Evolutionary conservation across 2,797 vertebrate species (phyloP).

Genomic region (Selene dorsalis): DNA sequence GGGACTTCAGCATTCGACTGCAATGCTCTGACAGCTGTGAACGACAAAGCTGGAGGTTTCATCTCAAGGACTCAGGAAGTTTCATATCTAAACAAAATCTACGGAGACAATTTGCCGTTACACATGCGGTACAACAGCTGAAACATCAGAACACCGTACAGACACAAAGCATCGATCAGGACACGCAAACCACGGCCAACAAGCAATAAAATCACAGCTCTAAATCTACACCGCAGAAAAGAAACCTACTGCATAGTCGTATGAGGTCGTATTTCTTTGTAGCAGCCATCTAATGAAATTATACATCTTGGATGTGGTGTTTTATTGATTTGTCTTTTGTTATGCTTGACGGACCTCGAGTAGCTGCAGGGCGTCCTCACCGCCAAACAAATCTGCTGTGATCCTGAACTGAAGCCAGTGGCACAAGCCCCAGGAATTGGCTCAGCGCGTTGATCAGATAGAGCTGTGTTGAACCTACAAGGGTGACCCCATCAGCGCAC

Average conservation of each 20-base stretch:
- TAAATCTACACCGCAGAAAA: slow-evolving; percentile 44
- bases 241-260: slow-evolving; percentile 61
- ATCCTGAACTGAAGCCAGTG: slow-evolving; percentile 48
- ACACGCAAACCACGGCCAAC: slow-evolving; percentile 54
- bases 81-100: slow-evolving; percentile 7
- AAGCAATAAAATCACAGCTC: slow-evolving; percentile 54
- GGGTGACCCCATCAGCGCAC: slow-evolving; percentile 40
- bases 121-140: slow-evolving; percentile 28
- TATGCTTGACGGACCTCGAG: slow-evolving; percentile 59
- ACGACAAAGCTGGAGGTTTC: slow-evolving; percentile 14
- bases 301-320: slow-evolving; percentile 65
- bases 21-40: background rate
- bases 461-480: slow-evolving; percentile 33
- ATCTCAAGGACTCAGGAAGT: slow-evolving; percentile 9
- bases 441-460: slow-evolving; percentile 51
- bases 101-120: background rate
- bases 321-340: slow-evolving; percentile 73
- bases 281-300: slow-evolving; percentile 70
- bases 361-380: slow-evolving; percentile 54
- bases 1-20: slow-evolving; percentile 8
- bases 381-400: slow-evolving; percentile 53
- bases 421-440: slow-evolving; percentile 40
- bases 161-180: slow-evolving; percentile 37
- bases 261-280: slow-evolving; percentile 58
- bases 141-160: slow-evolving; percentile 36